These are phyloP conservation scores for Apis mellifera DNA, from an alignment of 1,140 invertebrate genomes.

Conservation along the genomic window Amel_HAv3.1 CM009931.2:26445501-26446000, in stretches of 20 bases:
- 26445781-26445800: neutral
- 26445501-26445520: constrained; percentile 44
- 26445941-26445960: constrained; percentile 74
- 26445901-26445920: constrained; percentile 54
- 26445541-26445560: constrained; percentile 14
- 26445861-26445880: constrained; percentile 38
- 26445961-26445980: constrained; percentile 68
- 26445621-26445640: neutral
- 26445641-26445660: neutral
- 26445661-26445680: too few species aligned
- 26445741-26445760: neutral
- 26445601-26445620: too few species aligned
- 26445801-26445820: constrained; percentile 30
- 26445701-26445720: neutral
- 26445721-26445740: neutral
- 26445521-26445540: neutral
- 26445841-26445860: neutral
- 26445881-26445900: constrained; percentile 52
- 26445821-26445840: constrained; percentile 19
- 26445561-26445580: neutral
- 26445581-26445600: neutral
- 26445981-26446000: constrained; percentile 69
- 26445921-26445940: constrained; percentile 64
- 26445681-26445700: too few species aligned
- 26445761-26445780: neutral